phyloP scores from a whole-genome alignment of 1,140 invertebrate species.

The Stegodyphus dumicola region DNA sequence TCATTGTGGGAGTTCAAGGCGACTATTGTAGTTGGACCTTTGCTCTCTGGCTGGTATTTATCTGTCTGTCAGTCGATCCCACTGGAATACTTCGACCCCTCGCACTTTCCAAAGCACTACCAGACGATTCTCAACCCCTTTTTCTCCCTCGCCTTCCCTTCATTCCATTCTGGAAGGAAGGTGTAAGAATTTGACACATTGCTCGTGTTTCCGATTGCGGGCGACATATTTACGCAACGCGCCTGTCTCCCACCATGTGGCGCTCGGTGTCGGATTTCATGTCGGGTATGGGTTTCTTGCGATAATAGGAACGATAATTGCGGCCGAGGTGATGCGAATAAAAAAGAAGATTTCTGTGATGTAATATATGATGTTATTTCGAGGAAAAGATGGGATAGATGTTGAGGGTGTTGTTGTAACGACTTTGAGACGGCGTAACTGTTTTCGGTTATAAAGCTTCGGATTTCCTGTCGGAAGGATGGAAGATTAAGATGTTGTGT shows the following conservation, averaged over 20 bases:
- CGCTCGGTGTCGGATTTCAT: constrained; percentile 15
- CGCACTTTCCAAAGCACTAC: neutral
- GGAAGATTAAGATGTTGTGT: constrained; percentile 37
- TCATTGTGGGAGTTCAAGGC: neutral
- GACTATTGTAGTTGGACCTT: neutral
- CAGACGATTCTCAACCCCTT: neutral
- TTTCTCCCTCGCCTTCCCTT: neutral
- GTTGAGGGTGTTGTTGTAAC: constrained; percentile 1
- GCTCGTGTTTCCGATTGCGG: constrained; percentile 4
- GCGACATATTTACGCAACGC: constrained; percentile 37
- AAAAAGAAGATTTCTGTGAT: neutral
- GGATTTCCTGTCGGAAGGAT: constrained; percentile 21
- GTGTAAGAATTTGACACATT: constrained; percentile 38
- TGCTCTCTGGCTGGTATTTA: neutral
- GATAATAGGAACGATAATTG: constrained; percentile 46
- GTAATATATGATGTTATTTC: neutral
- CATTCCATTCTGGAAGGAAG: neutral
- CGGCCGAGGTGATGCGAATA: constrained; percentile 1
- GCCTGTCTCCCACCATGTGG: constrained; percentile 29
- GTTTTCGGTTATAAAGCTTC: constrained; percentile 12
- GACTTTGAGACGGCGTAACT: constrained; percentile 4
- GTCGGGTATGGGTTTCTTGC: too few species aligned
- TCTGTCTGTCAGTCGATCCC: neutral
- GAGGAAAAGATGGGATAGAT: neutral
- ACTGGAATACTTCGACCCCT: neutral